Base-by-base conservation (phyloP, 2,113 vertebrate genomes). In the Barnardius zonarius region DNA sequence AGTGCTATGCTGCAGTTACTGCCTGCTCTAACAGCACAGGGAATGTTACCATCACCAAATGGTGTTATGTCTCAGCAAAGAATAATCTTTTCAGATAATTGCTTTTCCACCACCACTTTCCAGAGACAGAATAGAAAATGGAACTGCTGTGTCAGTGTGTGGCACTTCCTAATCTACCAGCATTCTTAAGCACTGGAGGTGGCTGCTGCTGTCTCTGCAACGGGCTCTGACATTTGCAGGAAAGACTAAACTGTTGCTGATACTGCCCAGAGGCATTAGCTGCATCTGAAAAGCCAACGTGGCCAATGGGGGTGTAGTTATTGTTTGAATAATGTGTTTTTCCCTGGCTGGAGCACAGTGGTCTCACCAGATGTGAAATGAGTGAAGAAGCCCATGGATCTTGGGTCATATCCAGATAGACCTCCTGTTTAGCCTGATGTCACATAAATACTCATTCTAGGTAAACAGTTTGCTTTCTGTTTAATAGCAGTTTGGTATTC, bases 341-440 rank as follows among this genome's bases (percentile, higher is more conserved):
- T 55, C 28, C 22, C 31, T 5, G 4, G 57, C 51, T 51, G 57
- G 83, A 90, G 37, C 33, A 57, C 86, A 93, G 69, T 85, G 80
- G 75, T 91, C 79, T 88, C 37, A 63, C 80, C 54, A 95, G 82
- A 87, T 1, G 1, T 79, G 74, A 94, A 96, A 93, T 91, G 81
- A 92, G 86, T 0, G 0, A 63, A 78, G 44, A 57, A 35, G 11
- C 57, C 68, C 55, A 23, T 75, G 62, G 73, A 52, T 93, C 69
- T 89, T 90, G 79, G 69, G 89, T 57, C 28, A 25, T 14, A 51
- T 83, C 74, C 93, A 89, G 83, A 24, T 1, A 87, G 77, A 66
- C 74, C 49, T 84, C 81, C 93, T 95, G 74, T 75, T 91, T 83
- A 91, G 89, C 93, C 94, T 82, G 62, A 68, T 95, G 86, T 66